Evolutionary conservation across 2,888 invertebrate species (phyloP), one percentile per base, ranked within the genome.

Genomic region (Drosophila acutilabella): DNA sequence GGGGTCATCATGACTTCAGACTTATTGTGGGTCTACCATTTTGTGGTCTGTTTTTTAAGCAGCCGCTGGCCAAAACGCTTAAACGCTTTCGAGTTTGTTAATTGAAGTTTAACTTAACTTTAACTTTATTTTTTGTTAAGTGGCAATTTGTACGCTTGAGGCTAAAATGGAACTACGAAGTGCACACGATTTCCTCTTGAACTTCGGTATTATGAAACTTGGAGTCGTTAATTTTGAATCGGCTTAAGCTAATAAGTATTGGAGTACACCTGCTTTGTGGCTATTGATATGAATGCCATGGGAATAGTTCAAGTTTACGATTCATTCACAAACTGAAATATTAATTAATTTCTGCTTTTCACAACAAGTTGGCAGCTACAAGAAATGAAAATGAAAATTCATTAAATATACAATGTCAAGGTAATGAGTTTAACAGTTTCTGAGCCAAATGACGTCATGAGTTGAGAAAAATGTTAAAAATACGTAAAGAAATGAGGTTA

Each of bases 81-180:
- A 62, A 75, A 52, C 50, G 60, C 74, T 64, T 64, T 54, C 4
- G 14, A 53, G 58, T 64, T 78, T 59, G 54, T 78, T 76, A 78
- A 76, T 78, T 76, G 79, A 26, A 50, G 75, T 70, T 76, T 78
- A 79, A 74, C 65, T 70, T 26, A 8, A 53, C 6, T 6, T 30
- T 30, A 23, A 20, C 20, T 20, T 20, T 20, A 20, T n/a, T 20
- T 23, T 6, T 23, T 52, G 65, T 69, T 52, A 58, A 76, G 79
- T 74, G 74, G 75, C 70, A 66, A 66, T 72, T 72, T 51, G 48
- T 59, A 36, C 20, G 51, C 54, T 47, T 30, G 58, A 2, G 78
- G 77, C 73, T 36, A 53, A 2, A 41, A 1, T 53, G 52, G 14
- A 50, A 42, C 56, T 23, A 47, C 54, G 13, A 38, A 65, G 51